A percentile compares a stretch with the other conserved stretches of the same genome.
phyloP scores from a whole-genome alignment of 2,113 vertebrate genomes.

The Centropus bengalensis region DNA sequence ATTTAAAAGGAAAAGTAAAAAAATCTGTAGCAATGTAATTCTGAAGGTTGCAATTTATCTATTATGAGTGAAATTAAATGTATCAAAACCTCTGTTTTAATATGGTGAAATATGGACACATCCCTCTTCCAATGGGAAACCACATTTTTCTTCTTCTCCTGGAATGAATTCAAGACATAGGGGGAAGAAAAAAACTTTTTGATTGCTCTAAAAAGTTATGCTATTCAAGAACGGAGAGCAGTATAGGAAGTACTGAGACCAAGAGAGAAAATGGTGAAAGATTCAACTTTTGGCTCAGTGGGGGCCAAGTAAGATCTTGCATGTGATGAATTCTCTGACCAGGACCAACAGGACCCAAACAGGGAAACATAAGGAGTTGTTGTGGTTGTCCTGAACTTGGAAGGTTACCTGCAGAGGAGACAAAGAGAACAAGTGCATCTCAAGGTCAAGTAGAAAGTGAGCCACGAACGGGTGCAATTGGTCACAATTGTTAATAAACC shows the following conservation, averaged over 20 bases:
- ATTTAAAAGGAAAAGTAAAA: not conserved
- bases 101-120: not conserved
- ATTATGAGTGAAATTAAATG: not conserved
- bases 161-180: not conserved
- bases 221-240: not conserved
- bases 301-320: not conserved
- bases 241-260: not conserved
- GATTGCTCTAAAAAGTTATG: not conserved
- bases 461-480: not conserved
- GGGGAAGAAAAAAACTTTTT: not conserved
- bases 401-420: not conserved
- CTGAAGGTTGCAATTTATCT: not conserved
- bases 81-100: not conserved
- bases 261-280: not conserved
- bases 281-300: accelerated
- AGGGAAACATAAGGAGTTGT: not conserved
- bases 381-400: not conserved
- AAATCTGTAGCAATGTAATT: not conserved
- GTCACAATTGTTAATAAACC: not conserved
- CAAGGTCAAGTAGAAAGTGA: not conserved
- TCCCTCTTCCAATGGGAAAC: not conserved
- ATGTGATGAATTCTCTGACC: not conserved
- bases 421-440: not conserved
- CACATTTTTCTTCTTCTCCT: not conserved
- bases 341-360: not conserved